Percentiles rank a stretch among this genome's conserved stretches.
phyloP scores from a whole-genome alignment of 2,888 invertebrate species.

The Caenorhabditis imperialis region DNA sequence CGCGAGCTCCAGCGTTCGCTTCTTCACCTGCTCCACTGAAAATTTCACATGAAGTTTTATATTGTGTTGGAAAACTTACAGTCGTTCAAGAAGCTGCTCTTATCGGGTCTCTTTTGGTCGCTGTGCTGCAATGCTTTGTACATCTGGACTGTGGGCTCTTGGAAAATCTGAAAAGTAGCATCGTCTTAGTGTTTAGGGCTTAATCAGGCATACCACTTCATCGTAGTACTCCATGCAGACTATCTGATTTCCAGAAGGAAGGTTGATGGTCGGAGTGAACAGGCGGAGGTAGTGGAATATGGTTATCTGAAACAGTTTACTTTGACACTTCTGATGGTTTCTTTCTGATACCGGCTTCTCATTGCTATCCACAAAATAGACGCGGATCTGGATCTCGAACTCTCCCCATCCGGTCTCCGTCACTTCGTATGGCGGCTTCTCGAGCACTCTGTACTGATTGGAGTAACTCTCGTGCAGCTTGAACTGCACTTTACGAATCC shows the following conservation, averaged over 20 bases:
- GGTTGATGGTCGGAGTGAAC: slow-evolving; percentile 64
- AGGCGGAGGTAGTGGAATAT: slow-evolving; percentile 72
- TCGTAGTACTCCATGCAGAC: slow-evolving; percentile 74
- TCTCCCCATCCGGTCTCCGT: slow-evolving; percentile 99
- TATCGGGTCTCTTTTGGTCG: slow-evolving; percentile 59
- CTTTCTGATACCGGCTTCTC: slow-evolving; percentile 87
- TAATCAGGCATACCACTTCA: slow-evolving; percentile 60
- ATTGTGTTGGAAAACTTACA: slow-evolving; percentile 50
- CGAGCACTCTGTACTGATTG: slow-evolving; percentile 91
- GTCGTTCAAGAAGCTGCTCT: slow-evolving; percentile 59
- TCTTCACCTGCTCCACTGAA: slow-evolving; percentile 60
- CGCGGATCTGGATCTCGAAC: slow-evolving; percentile 97
- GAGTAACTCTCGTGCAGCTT: slow-evolving; percentile 97
- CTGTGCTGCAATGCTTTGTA: slow-evolving; percentile 55
- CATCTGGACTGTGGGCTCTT: slow-evolving; percentile 68
- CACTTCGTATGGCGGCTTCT: slow-evolving; percentile 95
- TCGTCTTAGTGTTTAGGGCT: neutral
- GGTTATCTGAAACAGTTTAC: slow-evolving; percentile 65
- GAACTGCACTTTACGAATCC: slow-evolving; percentile 80
- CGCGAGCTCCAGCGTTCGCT: slow-evolving; percentile 58
- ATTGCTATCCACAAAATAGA: slow-evolving; percentile 95
- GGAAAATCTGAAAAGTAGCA: slow-evolving; percentile 61
- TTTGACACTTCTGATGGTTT: no score
- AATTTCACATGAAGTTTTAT: neutral
- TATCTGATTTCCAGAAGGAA: slow-evolving; percentile 57